Conservation (phyloP, 2,888 invertebrate genomes). For the Lysandra coridon region DNA sequence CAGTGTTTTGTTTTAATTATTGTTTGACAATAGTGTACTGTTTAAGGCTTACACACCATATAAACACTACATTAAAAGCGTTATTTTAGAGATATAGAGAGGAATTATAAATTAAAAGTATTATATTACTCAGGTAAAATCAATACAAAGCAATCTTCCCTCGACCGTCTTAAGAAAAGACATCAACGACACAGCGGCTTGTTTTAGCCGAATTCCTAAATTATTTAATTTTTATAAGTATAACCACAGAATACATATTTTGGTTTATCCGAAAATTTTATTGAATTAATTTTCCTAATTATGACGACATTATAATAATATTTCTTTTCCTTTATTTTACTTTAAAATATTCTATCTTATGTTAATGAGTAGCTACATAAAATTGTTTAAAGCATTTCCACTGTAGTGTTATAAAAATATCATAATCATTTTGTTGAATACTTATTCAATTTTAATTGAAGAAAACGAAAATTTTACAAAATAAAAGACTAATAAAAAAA, state of each 20-base stretch:
- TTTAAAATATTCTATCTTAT: not conserved
- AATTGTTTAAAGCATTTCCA: not conserved
- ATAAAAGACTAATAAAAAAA: not conserved
- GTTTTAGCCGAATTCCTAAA: not conserved
- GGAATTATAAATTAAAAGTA: not conserved
- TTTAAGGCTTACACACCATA: not conserved
- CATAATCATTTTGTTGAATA: not conserved
- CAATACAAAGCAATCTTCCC: conserved; percentile 8
- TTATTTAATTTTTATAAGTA: not conserved
- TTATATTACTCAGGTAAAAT: not conserved
- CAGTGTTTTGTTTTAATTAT: not conserved
- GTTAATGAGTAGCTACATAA: not conserved
- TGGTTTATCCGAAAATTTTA: not conserved
- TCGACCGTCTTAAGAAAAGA: conserved; percentile 58
- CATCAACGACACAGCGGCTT: conserved; percentile 56
- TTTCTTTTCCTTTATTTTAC: not conserved
- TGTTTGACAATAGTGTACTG: not conserved
- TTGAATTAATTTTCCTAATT: not conserved
- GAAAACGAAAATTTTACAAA: not conserved
- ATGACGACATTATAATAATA: not conserved
- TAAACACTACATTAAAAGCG: not conserved
- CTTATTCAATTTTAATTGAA: too few relatives aligned
- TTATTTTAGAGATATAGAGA: not conserved
- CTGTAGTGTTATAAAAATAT: not conserved
- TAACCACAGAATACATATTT: not conserved